phyloP scores from a whole-genome alignment of 2,888 invertebrate species.

The Rhimphoctona megacephalus region DNA sequence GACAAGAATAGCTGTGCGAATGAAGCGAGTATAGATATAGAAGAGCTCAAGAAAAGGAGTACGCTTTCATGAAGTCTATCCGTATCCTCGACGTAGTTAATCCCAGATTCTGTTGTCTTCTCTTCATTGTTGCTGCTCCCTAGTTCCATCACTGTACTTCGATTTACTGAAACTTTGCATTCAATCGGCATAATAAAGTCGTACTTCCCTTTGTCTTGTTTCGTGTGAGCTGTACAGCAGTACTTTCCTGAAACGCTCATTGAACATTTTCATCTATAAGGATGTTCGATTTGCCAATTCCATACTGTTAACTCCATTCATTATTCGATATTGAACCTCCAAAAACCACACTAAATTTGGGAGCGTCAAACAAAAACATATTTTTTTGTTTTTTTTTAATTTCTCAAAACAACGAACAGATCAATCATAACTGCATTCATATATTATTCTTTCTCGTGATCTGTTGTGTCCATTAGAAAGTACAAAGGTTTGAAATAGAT shows the following conservation, averaged over 20 bases:
- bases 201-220: slow-evolving; percentile 42
- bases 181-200: slow-evolving; percentile 74
- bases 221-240: not conserved
- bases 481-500: not conserved
- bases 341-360: not conserved
- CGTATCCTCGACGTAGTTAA: slow-evolving; percentile 37
- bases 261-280: not conserved
- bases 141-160: slow-evolving; percentile 70
- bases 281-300: not conserved
- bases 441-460: too few species aligned
- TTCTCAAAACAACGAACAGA: too few species aligned
- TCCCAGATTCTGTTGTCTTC: slow-evolving; percentile 22
- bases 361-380: too few species aligned
- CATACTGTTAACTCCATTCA: not conserved
- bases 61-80: slow-evolving; percentile 26
- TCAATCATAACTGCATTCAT: too few species aligned
- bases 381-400: too few species aligned
- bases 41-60: slow-evolving; percentile 36
- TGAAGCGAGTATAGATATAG: slow-evolving; percentile 32
- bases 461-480: not conserved
- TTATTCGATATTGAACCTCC: not conserved
- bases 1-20: slow-evolving; percentile 21
- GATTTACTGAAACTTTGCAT: slow-evolving; percentile 72
- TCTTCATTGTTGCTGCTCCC: slow-evolving; percentile 54
- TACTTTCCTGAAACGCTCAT: not conserved